These are phyloP conservation scores for Crotophaga sulcirostris DNA, from an alignment of 2,113 vertebrate genomes.

Conservation along the genomic window DNA sequence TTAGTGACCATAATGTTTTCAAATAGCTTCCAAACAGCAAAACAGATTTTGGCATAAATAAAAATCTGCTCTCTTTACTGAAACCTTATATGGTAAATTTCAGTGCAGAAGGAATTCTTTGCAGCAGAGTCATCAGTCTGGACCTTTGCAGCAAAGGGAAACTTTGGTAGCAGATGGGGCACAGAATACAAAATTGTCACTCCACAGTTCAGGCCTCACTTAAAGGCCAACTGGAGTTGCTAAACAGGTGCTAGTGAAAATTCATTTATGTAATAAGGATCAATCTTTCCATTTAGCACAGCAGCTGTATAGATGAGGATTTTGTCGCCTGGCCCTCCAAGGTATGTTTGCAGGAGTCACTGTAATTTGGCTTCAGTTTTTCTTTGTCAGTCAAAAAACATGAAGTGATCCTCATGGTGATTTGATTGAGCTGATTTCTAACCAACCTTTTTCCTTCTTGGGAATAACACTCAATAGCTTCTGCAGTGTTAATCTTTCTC, in stretches of 20 bases:
- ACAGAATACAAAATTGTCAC: neutral
- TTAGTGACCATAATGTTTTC: neutral
- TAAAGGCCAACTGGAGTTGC: neutral
- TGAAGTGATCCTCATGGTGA: neutral
- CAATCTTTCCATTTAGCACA: neutral
- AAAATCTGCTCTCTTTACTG: neutral
- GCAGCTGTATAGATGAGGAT: neutral
- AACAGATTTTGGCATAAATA: conserved; percentile 27
- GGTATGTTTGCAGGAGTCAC: neutral
- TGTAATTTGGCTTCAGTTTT: neutral
- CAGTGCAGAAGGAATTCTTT: neutral
- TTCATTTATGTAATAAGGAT: neutral
- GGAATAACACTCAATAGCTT: neutral
- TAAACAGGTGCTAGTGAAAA: neutral
- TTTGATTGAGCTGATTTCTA: neutral
- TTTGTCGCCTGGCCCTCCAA: neutral
- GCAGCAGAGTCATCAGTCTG: neutral
- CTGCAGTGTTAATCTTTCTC: neutral
- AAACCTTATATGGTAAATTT: conserved; percentile 18
- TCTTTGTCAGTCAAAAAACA: neutral
- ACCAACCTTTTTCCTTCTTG: accelerated
- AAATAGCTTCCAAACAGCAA: conserved; percentile 47
- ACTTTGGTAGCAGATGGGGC: neutral
- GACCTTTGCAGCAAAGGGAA: neutral
- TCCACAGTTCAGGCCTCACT: neutral